A percentile compares a stretch with the other conserved stretches of the same genome.
phyloP scores from a whole-genome alignment of 2,113 vertebrate species.

The Gallinago media region DNA sequence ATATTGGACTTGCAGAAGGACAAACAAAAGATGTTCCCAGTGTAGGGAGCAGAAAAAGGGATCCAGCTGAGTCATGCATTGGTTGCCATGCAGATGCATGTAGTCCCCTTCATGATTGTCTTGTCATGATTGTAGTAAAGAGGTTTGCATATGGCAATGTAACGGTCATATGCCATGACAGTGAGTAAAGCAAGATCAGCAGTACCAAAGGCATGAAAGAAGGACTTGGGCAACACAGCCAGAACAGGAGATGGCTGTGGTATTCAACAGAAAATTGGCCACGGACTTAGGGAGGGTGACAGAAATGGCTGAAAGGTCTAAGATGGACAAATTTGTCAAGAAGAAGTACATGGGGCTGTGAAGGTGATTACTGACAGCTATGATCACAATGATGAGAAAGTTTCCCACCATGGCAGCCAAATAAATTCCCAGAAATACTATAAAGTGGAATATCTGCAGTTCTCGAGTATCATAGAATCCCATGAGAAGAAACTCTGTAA shows the following conservation, averaged over 20 bases:
- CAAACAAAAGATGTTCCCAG: neutral
- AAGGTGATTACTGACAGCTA: neutral
- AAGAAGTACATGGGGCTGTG: conserved; percentile 61
- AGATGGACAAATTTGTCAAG: conserved; percentile 37
- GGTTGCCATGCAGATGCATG: neutral
- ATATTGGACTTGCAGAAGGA: conserved; percentile 36
- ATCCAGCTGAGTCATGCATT: conserved; percentile 20
- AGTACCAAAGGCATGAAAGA: conserved; percentile 36
- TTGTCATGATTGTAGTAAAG: conserved; percentile 32
- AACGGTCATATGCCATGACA: conserved; percentile 49
- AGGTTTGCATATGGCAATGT: conserved; percentile 35
- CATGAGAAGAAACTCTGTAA: conserved; percentile 31
- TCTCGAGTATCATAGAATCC: neutral
- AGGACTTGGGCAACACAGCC: conserved; percentile 48
- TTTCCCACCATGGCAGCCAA: conserved; percentile 30
- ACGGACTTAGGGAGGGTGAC: conserved; percentile 54
- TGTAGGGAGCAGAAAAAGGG: neutral
- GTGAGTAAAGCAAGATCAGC: conserved; percentile 54
- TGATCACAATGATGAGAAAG: conserved; percentile 21
- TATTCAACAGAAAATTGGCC: neutral
- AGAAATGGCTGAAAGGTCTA: conserved; percentile 53
- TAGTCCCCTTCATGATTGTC: neutral
- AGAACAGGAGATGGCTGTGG: neutral
- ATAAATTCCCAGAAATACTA: conserved; percentile 22
- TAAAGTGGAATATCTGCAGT: conserved; percentile 21